phyloP scores from a whole-genome alignment of 2,797 vertebrate genomes.

The Spinus pinus region DNA sequence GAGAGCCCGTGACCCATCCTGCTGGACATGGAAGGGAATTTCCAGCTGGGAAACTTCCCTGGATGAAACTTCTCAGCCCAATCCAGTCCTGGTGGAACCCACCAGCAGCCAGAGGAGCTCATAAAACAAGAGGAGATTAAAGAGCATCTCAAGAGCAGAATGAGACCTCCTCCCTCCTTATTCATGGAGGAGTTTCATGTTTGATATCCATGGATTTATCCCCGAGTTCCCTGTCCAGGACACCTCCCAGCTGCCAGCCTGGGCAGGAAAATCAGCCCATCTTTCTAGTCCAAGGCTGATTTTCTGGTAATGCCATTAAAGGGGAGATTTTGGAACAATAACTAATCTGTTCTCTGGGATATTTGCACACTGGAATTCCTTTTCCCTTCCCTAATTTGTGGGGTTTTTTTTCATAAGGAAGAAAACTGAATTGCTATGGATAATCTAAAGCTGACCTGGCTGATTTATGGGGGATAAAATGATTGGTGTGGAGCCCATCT shows the following conservation, averaged over 20 bases:
- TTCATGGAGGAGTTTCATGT: neutral
- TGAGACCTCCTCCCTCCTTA: neutral
- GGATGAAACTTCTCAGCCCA: neutral
- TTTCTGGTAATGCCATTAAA: slow-evolving; percentile 63
- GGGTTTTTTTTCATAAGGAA: neutral
- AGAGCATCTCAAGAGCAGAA: neutral
- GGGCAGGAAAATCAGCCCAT: slow-evolving; percentile 46
- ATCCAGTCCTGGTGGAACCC: neutral
- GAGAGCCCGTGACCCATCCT: neutral
- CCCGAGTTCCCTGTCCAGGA: neutral
- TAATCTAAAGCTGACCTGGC: neutral
- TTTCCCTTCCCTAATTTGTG: neutral
- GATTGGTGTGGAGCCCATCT: neutral
- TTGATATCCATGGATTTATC: neutral
- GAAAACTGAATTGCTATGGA: neutral
- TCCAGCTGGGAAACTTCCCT: neutral
- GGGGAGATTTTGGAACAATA: slow-evolving; percentile 23
- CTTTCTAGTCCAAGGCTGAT: slow-evolving; percentile 15
- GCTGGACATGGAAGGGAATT: neutral
- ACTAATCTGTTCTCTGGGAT: slow-evolving; percentile 45
- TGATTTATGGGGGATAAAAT: neutral
- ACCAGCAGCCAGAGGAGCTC: neutral
- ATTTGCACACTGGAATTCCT: neutral
- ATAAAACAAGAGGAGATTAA: neutral
- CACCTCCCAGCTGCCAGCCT: slow-evolving; percentile 48